phyloP scores from a whole-genome alignment of 2,113 vertebrate species.

The Gymnarchus niloticus region DNA sequence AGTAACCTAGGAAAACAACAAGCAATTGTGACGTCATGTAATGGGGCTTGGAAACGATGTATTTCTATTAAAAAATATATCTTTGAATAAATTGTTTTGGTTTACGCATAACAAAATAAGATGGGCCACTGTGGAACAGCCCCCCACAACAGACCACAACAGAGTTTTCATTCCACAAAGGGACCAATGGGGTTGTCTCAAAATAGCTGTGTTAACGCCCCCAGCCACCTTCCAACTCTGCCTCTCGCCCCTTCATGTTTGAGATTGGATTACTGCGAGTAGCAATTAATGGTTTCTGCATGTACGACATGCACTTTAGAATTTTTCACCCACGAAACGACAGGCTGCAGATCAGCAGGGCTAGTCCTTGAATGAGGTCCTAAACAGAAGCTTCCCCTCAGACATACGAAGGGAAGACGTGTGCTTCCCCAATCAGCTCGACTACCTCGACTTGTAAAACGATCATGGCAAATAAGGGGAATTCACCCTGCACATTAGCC shows the following conservation, averaged over 20 bases:
- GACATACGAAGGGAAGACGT: conserved; percentile 27
- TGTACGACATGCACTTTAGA: conserved; percentile 20
- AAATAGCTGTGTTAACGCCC: not conserved
- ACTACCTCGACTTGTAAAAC: conserved; percentile 32
- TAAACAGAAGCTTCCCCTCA: conserved; percentile 29
- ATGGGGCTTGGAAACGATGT: conserved; percentile 34
- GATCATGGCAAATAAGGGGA: conserved; percentile 34
- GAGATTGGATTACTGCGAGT: not conserved
- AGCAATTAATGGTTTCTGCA: conserved; percentile 35
- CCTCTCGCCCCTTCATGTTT: not conserved
- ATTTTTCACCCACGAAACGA: conserved; percentile 35
- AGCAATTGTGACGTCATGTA: conserved; percentile 19
- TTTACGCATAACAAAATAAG: conserved; percentile 32
- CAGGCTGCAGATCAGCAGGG: conserved; percentile 15
- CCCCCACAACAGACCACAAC: conserved; percentile 48
- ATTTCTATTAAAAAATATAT: conserved; percentile 49
- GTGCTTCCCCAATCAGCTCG: conserved; percentile 37
- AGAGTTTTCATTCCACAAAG: conserved; percentile 48
- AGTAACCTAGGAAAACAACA: conserved; percentile 41
- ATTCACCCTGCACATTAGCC: conserved; percentile 40
- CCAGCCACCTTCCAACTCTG: not conserved
- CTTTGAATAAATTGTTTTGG: conserved; percentile 49
- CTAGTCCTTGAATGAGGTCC: conserved; percentile 17
- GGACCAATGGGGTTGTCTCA: not conserved
- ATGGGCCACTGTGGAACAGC: conserved; percentile 42